Evolutionary conservation across 2,888 invertebrate species (phyloP).

Genomic region (Trachelus troglodyta): DNA sequence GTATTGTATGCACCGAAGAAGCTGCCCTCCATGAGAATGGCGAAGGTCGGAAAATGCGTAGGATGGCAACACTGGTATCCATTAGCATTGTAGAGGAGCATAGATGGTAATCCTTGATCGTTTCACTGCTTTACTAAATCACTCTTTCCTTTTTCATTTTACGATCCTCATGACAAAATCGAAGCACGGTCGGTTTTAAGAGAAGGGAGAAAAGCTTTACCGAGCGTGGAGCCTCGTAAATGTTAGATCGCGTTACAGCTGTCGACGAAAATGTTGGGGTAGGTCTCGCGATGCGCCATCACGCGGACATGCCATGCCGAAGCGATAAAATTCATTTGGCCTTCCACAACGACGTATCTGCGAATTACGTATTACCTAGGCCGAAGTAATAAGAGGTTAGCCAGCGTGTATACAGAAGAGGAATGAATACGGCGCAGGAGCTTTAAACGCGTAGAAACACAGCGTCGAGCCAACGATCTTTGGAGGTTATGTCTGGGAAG

Average conservation of each 20-base stretch:
- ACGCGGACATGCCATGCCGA: background rate
- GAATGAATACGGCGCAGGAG: background rate
- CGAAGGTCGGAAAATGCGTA: background rate
- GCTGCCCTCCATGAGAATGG: background rate
- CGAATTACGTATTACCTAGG: background rate
- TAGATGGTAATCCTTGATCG: background rate
- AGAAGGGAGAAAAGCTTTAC: background rate
- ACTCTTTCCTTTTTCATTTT: conserved; percentile 1
- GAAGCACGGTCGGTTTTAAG: background rate
- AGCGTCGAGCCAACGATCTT: background rate
- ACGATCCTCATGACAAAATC: background rate
- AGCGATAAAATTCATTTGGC: background rate
- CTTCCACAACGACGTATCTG: background rate
- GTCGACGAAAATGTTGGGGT: background rate
- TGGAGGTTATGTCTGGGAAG: conserved; percentile 2
- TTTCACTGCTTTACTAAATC: background rate
- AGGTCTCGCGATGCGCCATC: conserved; percentile 1
- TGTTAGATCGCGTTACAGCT: background rate
- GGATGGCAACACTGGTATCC: background rate
- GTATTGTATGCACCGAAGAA: background rate
- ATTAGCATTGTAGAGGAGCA: background rate
- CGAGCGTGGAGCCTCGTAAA: background rate
- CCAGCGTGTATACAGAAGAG: background rate
- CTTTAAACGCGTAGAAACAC: background rate
- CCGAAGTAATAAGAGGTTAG: background rate